Conservation (phyloP, 2,797 vertebrate species). For the Masticophis lateralis region DNA sequence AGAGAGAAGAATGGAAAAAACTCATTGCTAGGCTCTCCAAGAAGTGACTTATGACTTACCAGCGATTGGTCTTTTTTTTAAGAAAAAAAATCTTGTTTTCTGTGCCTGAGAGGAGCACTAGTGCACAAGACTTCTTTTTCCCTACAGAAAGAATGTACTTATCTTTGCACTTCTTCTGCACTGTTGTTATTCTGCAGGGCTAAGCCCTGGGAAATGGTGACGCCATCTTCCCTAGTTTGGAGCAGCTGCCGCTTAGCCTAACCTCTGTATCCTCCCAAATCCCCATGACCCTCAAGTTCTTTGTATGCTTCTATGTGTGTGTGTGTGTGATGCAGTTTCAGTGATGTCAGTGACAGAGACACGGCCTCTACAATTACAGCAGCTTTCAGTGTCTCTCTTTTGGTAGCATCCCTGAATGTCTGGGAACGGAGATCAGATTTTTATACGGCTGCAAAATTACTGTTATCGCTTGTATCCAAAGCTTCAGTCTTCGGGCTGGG, state of each 20-base stretch:
- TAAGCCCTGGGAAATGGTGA: not conserved
- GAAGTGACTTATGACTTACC: slow-evolving; percentile 52
- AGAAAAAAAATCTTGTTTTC: slow-evolving; percentile 30
- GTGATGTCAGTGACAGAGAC: slow-evolving; percentile 19
- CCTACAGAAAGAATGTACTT: slow-evolving; percentile 57
- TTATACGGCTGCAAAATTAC: not conserved
- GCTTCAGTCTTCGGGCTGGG: not conserved
- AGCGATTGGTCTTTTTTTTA: slow-evolving; percentile 30
- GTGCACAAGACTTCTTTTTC: slow-evolving; percentile 18
- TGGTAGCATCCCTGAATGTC: not conserved
- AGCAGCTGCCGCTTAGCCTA: not conserved
- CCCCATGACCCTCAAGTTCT: not conserved
- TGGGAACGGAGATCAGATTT: not conserved
- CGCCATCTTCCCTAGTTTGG: not conserved
- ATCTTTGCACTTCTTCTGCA: slow-evolving; percentile 44
- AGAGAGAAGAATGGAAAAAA: slow-evolving; percentile 86
- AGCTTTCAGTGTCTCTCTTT: slow-evolving; percentile 15
- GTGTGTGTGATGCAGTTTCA: slow-evolving; percentile 12
- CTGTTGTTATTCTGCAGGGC: not conserved
- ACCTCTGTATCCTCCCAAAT: too few relatives aligned
- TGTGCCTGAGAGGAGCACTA: slow-evolving; percentile 53
- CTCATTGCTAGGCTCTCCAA: slow-evolving; percentile 74
- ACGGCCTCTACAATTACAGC: not conserved
- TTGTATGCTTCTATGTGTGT: not conserved
- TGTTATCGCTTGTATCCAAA: not conserved